A percentile compares a stretch with the other conserved stretches of the same genome.
Evolutionary conservation across 2,797 vertebrate genomes (phyloP).

Genomic region (Acridotheres tristis): DNA sequence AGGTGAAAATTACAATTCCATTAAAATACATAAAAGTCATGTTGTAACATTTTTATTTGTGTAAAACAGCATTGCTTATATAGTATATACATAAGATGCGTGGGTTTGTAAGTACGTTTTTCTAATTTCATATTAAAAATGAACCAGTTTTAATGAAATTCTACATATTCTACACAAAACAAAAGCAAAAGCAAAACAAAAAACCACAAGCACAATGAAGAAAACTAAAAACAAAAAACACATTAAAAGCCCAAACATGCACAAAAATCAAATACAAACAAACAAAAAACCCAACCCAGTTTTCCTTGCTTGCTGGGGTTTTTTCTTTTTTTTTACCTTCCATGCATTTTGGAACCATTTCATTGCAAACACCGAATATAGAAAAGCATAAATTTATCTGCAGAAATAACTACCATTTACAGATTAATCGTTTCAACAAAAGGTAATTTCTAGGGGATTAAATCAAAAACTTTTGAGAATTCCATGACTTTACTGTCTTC

Average conservation of each 20-base stretch:
- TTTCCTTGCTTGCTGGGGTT: neutral
- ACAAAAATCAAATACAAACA: neutral
- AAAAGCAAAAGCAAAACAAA: neutral
- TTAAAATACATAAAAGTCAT: neutral
- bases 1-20: neutral
- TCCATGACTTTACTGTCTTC: neutral
- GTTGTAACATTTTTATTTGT: neutral
- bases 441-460: neutral
- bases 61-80: neutral
- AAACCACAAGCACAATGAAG: neutral
- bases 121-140: neutral
- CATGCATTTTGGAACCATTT: neutral
- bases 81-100: neutral
- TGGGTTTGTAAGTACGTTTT: neutral
- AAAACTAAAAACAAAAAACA: too few species aligned
- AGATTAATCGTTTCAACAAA: neutral
- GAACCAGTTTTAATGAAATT: neutral
- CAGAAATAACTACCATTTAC: neutral
- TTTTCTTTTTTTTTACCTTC: neutral
- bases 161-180: too few species aligned
- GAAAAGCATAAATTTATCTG: neutral
- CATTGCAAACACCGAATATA: neutral
- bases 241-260: neutral
- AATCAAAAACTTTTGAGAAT: neutral
- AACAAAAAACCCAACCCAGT: rapidly evolving